These are phyloP conservation scores for Sebastes itinus DNA, from an alignment of 2,797 vertebrate genomes.

Conservation along the genomic window DNA sequence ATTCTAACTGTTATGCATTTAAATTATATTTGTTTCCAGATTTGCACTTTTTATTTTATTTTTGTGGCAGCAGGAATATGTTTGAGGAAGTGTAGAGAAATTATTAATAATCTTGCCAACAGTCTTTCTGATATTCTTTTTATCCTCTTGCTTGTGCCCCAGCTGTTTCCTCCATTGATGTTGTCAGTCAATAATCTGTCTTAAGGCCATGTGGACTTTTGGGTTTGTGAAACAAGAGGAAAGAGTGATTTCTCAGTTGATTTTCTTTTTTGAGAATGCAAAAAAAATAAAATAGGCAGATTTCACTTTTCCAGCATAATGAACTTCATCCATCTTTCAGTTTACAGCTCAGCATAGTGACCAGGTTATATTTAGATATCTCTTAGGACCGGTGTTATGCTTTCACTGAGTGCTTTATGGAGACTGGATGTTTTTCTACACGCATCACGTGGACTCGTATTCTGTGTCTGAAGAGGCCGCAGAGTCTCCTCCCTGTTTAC, in stretches of 20 bases:
- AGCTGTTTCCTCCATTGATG: not conserved
- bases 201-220: not conserved
- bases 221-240: not conserved
- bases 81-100: not conserved
- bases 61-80: not conserved
- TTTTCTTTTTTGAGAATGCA: not conserved
- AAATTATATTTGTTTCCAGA: not conserved
- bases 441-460: not conserved
- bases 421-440: not conserved
- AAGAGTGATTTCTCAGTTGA: not conserved
- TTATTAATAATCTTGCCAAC: conserved; percentile 22
- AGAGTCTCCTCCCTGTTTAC: conserved; percentile 34
- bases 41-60: not conserved
- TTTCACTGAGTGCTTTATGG: conserved; percentile 18
- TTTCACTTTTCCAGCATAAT: not conserved
- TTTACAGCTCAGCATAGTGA: not conserved
- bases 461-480: not conserved
- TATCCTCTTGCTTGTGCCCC: not conserved
- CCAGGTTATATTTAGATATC: conserved; percentile 24
- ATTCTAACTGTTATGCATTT: not conserved
- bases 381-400: not conserved
- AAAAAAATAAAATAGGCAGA: not conserved
- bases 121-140: not conserved
- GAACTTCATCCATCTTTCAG: not conserved
- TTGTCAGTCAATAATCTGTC: not conserved